phyloP scores from a whole-genome alignment of 2,113 vertebrate genomes.

The Hippocampus zosterae region DNA sequence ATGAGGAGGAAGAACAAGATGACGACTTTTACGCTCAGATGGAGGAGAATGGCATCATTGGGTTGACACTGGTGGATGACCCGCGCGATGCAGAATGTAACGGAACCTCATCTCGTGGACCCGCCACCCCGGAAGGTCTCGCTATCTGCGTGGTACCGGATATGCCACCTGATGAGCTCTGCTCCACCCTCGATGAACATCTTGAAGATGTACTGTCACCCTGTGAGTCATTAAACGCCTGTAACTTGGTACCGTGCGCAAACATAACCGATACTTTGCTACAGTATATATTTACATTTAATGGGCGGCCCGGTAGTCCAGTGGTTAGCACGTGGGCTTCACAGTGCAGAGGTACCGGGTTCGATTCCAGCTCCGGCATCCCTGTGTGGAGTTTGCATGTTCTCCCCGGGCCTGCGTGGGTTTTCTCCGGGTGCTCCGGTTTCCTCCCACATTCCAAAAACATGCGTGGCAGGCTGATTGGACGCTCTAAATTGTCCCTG shows the following conservation, averaged over 20 bases:
- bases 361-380: no score
- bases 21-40: conserved; percentile 61
- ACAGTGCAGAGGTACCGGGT: no score
- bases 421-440: no score
- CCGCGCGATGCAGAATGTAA: conserved; percentile 10
- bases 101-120: conserved; percentile 23
- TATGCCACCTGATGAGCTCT: conserved; percentile 31
- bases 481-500: no score
- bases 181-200: conserved; percentile 30
- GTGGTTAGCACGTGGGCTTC: no score
- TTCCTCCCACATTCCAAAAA: no score
- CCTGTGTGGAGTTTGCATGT: no score
- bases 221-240: conserved; percentile 34
- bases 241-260: background rate
- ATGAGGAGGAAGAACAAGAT: conserved; percentile 22
- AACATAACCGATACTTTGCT: background rate
- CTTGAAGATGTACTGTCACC: conserved; percentile 31
- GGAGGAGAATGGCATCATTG: conserved; percentile 75
- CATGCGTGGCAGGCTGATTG: no score
- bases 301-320: no score
- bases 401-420: no score
- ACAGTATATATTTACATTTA: no score
- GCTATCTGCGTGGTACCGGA: background rate
- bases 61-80: conserved; percentile 42
- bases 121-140: conserved; percentile 9